Conservation (phyloP, 2,113 vertebrate genomes). For the Tamias sibiricus region DNA sequence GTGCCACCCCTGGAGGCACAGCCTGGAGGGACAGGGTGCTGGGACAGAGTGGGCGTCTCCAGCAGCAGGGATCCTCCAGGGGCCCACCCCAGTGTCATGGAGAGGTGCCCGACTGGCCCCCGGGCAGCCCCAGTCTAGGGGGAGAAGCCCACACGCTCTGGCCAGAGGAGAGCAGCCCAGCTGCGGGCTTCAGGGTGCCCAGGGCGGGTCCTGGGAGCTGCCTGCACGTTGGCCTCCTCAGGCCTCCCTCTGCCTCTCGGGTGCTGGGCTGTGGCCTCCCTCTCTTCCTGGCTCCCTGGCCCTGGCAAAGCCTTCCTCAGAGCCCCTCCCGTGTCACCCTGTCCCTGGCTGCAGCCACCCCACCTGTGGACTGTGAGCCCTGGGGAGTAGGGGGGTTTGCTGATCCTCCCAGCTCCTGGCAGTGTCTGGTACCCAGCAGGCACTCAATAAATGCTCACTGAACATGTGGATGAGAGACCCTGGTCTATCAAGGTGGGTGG, state of each 20-base stretch:
- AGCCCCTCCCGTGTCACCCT: not conserved
- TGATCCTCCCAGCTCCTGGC: not conserved
- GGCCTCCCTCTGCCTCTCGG: accelerated
- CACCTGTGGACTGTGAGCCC: accelerated
- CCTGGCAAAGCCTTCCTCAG: too few relatives aligned
- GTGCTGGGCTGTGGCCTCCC: too few relatives aligned
- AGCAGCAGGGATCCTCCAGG: too few relatives aligned
- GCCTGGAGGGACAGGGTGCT: not conserved
- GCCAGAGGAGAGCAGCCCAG: not conserved
- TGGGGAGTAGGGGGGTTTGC: not conserved
- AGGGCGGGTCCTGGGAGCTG: too few relatives aligned
- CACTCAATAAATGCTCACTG: accelerated
- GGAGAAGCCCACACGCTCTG: accelerated
- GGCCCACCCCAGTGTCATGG: not conserved
- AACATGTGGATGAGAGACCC: not conserved
- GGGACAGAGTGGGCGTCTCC: not conserved
- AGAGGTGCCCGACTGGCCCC: accelerated
- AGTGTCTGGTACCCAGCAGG: not conserved
- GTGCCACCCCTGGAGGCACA: not conserved
- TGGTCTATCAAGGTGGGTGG: not conserved
- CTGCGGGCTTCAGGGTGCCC: accelerated
- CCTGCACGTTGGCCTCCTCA: accelerated
- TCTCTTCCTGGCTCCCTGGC: not conserved
- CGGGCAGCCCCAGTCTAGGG: not conserved
- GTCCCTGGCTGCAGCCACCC: not conserved